These are phyloP conservation scores for Lagria hirta DNA, from an alignment of 2,888 invertebrate species.

Conservation along the genomic window DNA sequence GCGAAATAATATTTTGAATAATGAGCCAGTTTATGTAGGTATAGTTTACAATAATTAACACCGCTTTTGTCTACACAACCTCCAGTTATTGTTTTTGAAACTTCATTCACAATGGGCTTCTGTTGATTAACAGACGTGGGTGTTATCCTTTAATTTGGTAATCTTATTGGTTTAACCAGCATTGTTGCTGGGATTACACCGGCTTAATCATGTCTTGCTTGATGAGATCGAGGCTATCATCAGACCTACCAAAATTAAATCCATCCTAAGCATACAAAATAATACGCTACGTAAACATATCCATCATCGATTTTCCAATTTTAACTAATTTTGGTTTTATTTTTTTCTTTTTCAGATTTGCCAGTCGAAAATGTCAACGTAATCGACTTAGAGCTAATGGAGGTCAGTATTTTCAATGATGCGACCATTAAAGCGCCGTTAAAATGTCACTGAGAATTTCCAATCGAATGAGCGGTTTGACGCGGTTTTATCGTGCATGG, in stretches of 20 bases:
- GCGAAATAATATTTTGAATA: too few relatives aligned
- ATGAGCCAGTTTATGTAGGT: too few relatives aligned
- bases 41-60: too few relatives aligned
- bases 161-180: constrained; percentile 23
- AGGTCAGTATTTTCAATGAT: constrained; percentile 1
- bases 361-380: background rate
- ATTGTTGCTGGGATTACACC: constrained; percentile 20
- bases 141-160: constrained; percentile 25
- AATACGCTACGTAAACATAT: too few relatives aligned
- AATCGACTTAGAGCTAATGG: constrained; percentile 2
- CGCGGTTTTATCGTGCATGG: constrained; percentile 7
- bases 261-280: too few relatives aligned
- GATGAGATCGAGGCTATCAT: constrained; percentile 23
- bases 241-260: constrained; percentile 7
- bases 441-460: constrained; percentile 21
- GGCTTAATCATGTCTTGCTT: constrained; percentile 21
- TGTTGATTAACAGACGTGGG: constrained; percentile 17
- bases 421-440: constrained; percentile 16
- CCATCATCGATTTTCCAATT: too few relatives aligned
- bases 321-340: too few relatives aligned
- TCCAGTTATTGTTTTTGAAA: constrained; percentile 8
- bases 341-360: constrained; percentile 1
- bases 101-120: constrained; percentile 4
- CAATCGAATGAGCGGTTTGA: constrained; percentile 8
- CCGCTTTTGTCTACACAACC: too few relatives aligned